These are phyloP conservation scores for Himalopsyche kuldschensis DNA, from an alignment of 2,888 invertebrate species.

Conservation along the genomic window DNA sequence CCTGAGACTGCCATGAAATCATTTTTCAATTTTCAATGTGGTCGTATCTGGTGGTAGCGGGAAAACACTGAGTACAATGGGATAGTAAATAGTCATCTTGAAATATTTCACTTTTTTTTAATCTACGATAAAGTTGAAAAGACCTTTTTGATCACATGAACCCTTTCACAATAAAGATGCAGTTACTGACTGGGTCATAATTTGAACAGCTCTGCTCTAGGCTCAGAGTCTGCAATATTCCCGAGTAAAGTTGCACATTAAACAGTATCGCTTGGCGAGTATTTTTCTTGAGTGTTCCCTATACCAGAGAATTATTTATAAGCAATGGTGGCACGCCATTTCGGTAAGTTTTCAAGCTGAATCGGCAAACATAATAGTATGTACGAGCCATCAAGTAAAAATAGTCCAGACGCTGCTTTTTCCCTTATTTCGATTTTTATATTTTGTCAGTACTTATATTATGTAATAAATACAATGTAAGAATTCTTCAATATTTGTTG, in stretches of 20 bases:
- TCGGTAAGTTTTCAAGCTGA: not conserved
- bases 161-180: not conserved
- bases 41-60: no score
- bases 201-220: not conserved
- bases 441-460: no score
- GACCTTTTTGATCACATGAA: not conserved
- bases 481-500: no score
- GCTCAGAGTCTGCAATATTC: not conserved
- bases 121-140: not conserved
- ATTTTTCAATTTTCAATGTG: no score
- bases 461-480: no score
- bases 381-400: no score
- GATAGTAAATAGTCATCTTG: no score
- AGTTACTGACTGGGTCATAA: not conserved
- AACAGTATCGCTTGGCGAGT: not conserved
- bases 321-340: slow-evolving; percentile 5
- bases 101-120: not conserved
- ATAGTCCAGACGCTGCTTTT: no score
- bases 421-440: no score
- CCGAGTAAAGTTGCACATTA: not conserved
- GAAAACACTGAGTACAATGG: no score
- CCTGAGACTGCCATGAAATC: no score
- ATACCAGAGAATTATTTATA: slow-evolving; percentile 9
- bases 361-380: not conserved
- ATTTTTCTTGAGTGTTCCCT: slow-evolving; percentile 2